phyloP scores from a whole-genome alignment of 2,113 vertebrate genomes.

The Percopsis transmontana region DNA sequence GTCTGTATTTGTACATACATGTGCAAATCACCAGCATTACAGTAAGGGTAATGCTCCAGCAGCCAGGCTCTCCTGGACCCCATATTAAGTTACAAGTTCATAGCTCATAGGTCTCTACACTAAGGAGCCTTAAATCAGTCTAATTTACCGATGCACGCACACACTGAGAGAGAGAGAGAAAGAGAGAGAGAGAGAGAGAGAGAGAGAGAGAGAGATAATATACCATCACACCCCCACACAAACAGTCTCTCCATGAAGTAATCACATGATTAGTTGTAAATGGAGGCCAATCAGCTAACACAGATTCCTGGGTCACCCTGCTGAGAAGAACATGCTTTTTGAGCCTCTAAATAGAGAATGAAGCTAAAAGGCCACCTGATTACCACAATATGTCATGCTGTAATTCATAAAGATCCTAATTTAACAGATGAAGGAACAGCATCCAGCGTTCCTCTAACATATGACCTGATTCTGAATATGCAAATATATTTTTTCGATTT shows the following conservation, averaged over 20 bases:
- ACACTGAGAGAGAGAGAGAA: background rate
- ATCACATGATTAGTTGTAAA: constrained; percentile 19
- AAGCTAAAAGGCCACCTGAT: constrained; percentile 45
- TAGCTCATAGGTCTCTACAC: constrained; percentile 28
- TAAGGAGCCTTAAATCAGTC: background rate
- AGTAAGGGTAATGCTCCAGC: background rate
- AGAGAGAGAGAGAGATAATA: background rate
- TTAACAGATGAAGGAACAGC: constrained; percentile 18
- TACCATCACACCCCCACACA: constrained; percentile 5
- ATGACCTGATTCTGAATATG: no score
- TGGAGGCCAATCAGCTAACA: constrained; percentile 20
- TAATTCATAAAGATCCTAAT: constrained; percentile 31
- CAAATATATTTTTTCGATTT: no score
- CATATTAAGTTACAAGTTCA: constrained; percentile 38
- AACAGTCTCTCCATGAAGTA: background rate
- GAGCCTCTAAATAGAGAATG: constrained; percentile 27
- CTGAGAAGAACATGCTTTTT: constrained; percentile 21
- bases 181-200: background rate
- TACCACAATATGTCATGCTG: constrained; percentile 32
- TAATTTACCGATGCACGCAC: constrained; percentile 21
- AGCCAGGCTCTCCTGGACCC: constrained; percentile 17
- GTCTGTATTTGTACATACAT: background rate
- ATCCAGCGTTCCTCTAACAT: constrained; percentile 4
- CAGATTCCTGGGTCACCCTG: constrained; percentile 51
- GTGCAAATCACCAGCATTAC: constrained; percentile 17